Evolutionary conservation across 2,113 vertebrate genomes (phyloP).

Genomic region (Pagrus major): DNA sequence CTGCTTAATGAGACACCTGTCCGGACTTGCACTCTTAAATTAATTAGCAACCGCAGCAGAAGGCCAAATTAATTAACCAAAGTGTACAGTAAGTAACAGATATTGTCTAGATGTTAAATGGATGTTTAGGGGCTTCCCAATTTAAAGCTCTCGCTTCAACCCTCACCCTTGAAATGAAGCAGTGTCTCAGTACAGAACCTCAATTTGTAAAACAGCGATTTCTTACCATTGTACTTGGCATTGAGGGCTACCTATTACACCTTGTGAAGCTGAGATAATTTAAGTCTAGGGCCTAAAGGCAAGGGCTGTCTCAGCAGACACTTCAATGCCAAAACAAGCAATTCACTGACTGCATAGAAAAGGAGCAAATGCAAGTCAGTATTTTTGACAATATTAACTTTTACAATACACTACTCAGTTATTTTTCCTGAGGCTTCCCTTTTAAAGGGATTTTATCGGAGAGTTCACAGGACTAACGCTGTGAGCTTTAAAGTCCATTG

Average conservation of each 20-base stretch:
- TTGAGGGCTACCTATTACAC: not conserved
- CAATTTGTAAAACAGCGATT: not conserved
- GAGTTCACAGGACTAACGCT: not conserved
- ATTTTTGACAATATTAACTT: not conserved
- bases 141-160: not conserved
- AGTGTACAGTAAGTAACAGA: not conserved
- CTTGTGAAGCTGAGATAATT: not conserved
- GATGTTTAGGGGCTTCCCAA: not conserved
- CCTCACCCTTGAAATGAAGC: not conserved
- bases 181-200: not conserved
- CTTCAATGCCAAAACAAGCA: conserved; percentile 1
- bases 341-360: not conserved
- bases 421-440: no score
- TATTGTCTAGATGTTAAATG: not conserved
- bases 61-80: not conserved
- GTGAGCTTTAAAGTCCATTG: no score
- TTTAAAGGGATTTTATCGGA: no score
- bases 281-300: conserved; percentile 4
- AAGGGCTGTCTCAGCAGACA: not conserved
- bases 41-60: not conserved
- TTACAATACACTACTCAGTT: not conserved
- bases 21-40: not conserved
- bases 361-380: not conserved
- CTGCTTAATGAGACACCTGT: conserved; percentile 28
- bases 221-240: not conserved